Conservation (phyloP, 1,140 invertebrate species). For the Drosophila repletoides region DNA sequence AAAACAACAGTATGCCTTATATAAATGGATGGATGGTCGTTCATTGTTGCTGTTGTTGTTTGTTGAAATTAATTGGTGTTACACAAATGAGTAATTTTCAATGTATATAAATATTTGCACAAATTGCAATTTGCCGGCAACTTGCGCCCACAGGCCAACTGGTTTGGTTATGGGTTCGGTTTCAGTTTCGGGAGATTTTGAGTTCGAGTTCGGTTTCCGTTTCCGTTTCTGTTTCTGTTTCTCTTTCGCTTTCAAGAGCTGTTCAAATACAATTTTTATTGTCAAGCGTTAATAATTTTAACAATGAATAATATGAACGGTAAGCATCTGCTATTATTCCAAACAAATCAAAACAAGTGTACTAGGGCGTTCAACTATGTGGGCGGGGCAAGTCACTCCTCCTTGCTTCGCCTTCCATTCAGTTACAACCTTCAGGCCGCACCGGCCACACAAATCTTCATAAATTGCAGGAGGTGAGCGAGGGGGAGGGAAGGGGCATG, state of each 20-base stretch:
- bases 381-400: constrained; percentile 37
- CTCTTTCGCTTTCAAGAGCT: constrained; percentile 54
- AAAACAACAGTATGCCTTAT: constrained; percentile 4
- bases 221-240: neutral
- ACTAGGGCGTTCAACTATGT: constrained; percentile 46
- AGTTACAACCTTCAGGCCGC: neutral
- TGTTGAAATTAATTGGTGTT: constrained; percentile 81
- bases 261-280: constrained; percentile 79
- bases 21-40: constrained; percentile 7
- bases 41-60: constrained; percentile 48
- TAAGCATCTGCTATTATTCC: constrained; percentile 82
- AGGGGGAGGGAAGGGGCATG: constrained; percentile 7
- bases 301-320: constrained; percentile 82
- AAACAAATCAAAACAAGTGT: constrained; percentile 83
- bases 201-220: neutral
- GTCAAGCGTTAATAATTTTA: constrained; percentile 82
- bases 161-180: neutral
- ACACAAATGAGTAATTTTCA: constrained; percentile 82
- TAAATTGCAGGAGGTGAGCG: constrained; percentile 63
- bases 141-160: constrained; percentile 25
- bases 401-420: neutral
- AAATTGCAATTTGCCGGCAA: constrained; percentile 72
- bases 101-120: constrained; percentile 81
- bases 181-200: too few species aligned
- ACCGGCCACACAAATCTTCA: constrained; percentile 79